Evolutionary conservation across 2,113 vertebrate genomes (phyloP).

Genomic region (Eudyptes chrysolophus): DNA sequence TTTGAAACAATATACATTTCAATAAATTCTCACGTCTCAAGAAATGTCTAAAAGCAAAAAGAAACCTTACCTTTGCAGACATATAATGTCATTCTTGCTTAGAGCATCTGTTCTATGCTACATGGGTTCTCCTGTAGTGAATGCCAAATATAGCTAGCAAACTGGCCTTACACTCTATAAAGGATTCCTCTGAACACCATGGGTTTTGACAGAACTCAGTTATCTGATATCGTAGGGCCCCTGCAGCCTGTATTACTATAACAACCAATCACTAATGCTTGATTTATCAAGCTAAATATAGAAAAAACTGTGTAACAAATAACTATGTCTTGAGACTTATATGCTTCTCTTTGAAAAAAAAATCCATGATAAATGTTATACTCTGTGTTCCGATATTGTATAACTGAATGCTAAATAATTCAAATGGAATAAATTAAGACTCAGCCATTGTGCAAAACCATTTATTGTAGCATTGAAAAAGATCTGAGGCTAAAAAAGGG

Average conservation of each 20-base stretch:
- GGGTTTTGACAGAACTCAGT: neutral
- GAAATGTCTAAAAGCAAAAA: neutral
- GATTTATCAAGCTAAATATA: neutral
- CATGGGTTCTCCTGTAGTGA: neutral
- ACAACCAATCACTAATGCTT: neutral
- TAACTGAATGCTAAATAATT: slow-evolving; percentile 26
- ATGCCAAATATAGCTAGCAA: neutral
- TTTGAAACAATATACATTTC: neutral
- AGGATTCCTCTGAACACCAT: neutral
- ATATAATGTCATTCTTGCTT: neutral
- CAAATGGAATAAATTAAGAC: slow-evolving; percentile 23
- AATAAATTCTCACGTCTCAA: neutral
- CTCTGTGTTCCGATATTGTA: neutral
- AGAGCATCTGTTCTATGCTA: neutral
- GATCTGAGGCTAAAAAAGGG: neutral
- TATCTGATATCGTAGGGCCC: neutral
- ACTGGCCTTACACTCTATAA: neutral
- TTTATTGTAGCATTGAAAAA: neutral
- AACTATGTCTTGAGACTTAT: neutral
- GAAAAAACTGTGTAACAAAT: neutral
- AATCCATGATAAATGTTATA: neutral
- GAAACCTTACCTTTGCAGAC: neutral
- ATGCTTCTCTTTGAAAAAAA: neutral
- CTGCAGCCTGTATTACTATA: neutral
- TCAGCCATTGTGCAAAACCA: neutral